Base-by-base conservation (phyloP, 2,888 invertebrate genomes). In the Erpobdella octoculata region DNA sequence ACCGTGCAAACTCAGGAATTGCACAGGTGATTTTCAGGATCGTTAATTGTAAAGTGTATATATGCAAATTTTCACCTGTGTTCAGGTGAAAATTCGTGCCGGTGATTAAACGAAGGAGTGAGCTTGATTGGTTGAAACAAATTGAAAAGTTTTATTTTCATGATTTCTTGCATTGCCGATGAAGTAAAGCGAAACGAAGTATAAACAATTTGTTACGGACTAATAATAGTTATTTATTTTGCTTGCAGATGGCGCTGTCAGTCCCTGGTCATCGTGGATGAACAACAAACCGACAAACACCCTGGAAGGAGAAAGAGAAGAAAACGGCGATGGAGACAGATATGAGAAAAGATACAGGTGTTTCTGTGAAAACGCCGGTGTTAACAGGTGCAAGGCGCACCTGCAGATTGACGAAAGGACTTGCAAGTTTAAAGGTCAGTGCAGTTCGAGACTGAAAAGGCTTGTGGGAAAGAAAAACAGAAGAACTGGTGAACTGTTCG, bases 321-420 rank as follows among this genome's bases (percentile, higher is more conserved):
- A 3, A n/a, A 28, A 53, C 28, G 28, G 15, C 21, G 28, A 53
- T 21, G 28, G 28, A 37, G 38, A 12, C 28, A 67, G 31, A n/a
- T 28, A 25, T 9, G 67, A 67, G 46, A 28, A 67, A 67, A 38
- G 67, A 28, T 46, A 41, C 67, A 38, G 46, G 33, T 67, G 67
- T 33, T 46, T 28, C 25, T 67, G 67, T 28, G 38, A 46, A 46
- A 21, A 37, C 2, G 67, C 31, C 28, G 41, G 37, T 12, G 67
- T 25, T 1, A 38, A 38, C 33, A 28, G 21, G 33, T 38, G 41
- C 28, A 18, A 18, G 2, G 67, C 67, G 31, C 25, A 25, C 4
- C 37, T 65, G 37, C 21, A 65, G 37, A 36, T 21, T 18, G 35
- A 35, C 65, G 67, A 67, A 41, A 67, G 67, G 21, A 46, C 12